These are phyloP conservation scores for Neoscelio sp. DNA, from an alignment of 2,888 invertebrate species.

Conservation along the genomic window DNA sequence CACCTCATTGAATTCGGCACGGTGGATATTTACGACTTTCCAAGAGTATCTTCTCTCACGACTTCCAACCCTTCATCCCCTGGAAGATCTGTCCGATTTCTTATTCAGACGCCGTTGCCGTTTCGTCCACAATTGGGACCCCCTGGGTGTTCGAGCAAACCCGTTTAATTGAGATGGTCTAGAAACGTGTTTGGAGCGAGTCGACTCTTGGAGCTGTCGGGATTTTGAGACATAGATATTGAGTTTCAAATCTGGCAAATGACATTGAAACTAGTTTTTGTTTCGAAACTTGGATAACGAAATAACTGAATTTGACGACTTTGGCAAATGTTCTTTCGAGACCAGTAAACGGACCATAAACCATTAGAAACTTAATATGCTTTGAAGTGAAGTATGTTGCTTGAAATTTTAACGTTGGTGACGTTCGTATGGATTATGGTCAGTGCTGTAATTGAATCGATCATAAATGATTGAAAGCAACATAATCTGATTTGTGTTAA, in stretches of 20 bases:
- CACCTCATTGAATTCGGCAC: slow-evolving; percentile 68
- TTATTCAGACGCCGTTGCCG: slow-evolving; percentile 75
- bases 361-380: too few species aligned
- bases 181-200: slow-evolving; percentile 68
- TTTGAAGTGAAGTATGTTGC: too few species aligned
- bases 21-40: slow-evolving; percentile 70
- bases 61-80: slow-evolving; percentile 68
- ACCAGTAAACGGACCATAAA: too few species aligned
- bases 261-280: slow-evolving; percentile 40
- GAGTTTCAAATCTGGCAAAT: slow-evolving; percentile 27
- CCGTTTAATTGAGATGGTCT: slow-evolving; percentile 81
- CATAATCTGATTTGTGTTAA: too few species aligned
- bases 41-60: slow-evolving; percentile 75
- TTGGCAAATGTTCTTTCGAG: too few species aligned
- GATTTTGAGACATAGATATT: slow-evolving; percentile 47
- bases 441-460: too few species aligned
- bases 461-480: too few species aligned
- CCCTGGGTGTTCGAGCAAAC: slow-evolving; percentile 79
- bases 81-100: slow-evolving; percentile 71
- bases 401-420: too few species aligned
- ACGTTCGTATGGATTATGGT: too few species aligned
- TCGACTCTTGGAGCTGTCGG: slow-evolving; percentile 43
- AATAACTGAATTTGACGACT: too few species aligned
- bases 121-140: slow-evolving; percentile 73
- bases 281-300: too few species aligned